A percentile compares a stretch with the other conserved stretches of the same genome.
Conservation (phyloP, 2,797 vertebrate species). For the Pelobates cultripes region DNA sequence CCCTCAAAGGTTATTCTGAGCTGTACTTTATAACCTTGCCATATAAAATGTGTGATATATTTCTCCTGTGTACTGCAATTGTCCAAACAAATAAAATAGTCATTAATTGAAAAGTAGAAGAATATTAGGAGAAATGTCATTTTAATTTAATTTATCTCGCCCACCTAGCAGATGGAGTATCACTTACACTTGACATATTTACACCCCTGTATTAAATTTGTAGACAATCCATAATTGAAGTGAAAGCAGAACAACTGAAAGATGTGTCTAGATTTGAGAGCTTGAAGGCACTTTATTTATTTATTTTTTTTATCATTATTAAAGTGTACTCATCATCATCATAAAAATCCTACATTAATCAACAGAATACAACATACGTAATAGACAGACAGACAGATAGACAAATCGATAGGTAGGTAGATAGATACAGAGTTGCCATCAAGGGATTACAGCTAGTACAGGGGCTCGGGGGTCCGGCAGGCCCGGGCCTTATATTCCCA, state of each 20-base stretch:
- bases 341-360: too few species aligned
- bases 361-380: too few species aligned
- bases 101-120: conserved; percentile 10
- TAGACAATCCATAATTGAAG: neutral
- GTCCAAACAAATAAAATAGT: conserved; percentile 12
- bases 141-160: neutral
- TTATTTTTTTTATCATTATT: neutral
- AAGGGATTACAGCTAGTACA: too few species aligned
- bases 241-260: neutral
- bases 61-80: neutral
- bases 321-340: neutral
- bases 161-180: neutral
- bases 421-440: too few species aligned
- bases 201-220: neutral
- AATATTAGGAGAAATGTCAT: neutral
- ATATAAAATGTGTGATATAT: conserved; percentile 1
- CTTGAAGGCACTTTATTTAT: neutral
- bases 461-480: too few species aligned
- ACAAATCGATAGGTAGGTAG: too few species aligned
- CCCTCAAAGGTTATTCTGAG: neutral
- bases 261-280: neutral
- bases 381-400: too few species aligned
- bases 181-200: conserved; percentile 8
- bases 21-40: neutral
- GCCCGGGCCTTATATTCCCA: too few species aligned